A percentile compares a stretch with the other conserved stretches of the same genome.
Conservation (phyloP, 2,888 invertebrate genomes). For the Thalpophila matura region DNA sequence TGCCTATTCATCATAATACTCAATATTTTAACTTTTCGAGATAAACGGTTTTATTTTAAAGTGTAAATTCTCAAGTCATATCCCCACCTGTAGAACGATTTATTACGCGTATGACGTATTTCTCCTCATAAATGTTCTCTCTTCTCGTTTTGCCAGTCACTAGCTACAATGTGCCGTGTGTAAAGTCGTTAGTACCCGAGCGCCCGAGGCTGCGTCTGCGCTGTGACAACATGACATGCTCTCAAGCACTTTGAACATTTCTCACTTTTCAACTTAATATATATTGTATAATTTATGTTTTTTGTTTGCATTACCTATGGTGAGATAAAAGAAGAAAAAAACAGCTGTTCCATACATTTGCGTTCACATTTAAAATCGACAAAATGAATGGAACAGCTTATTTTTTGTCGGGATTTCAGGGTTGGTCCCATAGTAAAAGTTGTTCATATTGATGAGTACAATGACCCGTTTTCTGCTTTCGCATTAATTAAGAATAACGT, state of each 20-base stretch:
- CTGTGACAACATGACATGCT: slow-evolving; percentile 39
- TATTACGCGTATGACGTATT: slow-evolving; percentile 24
- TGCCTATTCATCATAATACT: neutral
- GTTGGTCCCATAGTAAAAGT: too few species aligned
- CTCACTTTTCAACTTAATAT: slow-evolving; percentile 22
- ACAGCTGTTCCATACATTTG: too few species aligned
- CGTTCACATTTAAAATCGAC: too few species aligned
- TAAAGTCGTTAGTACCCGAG: slow-evolving; percentile 29
- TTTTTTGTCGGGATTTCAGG: too few species aligned
- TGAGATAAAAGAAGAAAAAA: neutral
- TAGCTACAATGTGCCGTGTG: neutral
- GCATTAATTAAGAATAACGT: too few species aligned
- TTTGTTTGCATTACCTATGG: neutral
- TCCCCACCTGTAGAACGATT: slow-evolving; percentile 37
- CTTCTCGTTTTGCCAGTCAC: slow-evolving; percentile 34
- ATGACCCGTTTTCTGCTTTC: too few species aligned
- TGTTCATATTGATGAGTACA: too few species aligned
- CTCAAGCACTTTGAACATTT: slow-evolving; percentile 21
- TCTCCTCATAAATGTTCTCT: slow-evolving; percentile 19
- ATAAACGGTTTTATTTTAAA: neutral
- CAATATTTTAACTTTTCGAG: neutral
- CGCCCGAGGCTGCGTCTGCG: slow-evolving; percentile 33
- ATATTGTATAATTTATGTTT: slow-evolving; percentile 9
- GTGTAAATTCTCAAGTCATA: neutral
- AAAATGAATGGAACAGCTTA: too few species aligned